Base-by-base conservation (phyloP, 2,888 invertebrate species). In the Tolmerus cingulatus region DNA sequence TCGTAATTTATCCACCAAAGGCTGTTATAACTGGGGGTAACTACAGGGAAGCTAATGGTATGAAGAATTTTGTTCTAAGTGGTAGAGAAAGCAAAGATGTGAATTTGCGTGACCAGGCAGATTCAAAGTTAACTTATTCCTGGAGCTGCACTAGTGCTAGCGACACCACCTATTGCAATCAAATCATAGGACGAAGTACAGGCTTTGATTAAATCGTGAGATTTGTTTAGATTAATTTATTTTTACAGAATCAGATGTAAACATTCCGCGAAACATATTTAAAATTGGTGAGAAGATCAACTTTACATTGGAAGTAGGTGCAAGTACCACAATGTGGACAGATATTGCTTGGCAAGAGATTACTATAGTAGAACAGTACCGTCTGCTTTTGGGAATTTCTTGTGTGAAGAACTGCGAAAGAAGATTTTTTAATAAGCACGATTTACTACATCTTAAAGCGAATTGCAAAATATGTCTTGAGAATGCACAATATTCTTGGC, bases 391-490 rank as follows among this genome's bases (percentile, higher is more conserved):
- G 8, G 40, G 46, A 14, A 87, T 88, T 37, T 78, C 14, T 27
- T 88, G 88, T 66, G 55, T 88, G 43, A 51, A 86, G 74, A 88
- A 88, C 85, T 88, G 88, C 43, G n/a, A 51, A 0, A 19, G 79
- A 34, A 46, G 40, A 12, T 55, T 77, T 7, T 51, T 85, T 12
- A 82, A 85, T n/a, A 30, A 4, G 1, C 43, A 88, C 1, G 55
- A 51, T 78, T 46, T 84, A 4, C 57, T 88, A 12, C 88, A 88
- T 55, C 16, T 88, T 9, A 55, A 74, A 86, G 87, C 55, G 12
- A 27, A 40, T 34, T 88, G 88, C 55, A 14, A 19, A 8, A 77
- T 87, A 55, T 88, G 87, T 30, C 12, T 8, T 34, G 0, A 1
- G 12, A 7, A 23, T 12, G 14, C 74, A n/a, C 5, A 2, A n/a